Conservation (phyloP, 1,140 invertebrate genomes). For the Drusus annulatus region DNA sequence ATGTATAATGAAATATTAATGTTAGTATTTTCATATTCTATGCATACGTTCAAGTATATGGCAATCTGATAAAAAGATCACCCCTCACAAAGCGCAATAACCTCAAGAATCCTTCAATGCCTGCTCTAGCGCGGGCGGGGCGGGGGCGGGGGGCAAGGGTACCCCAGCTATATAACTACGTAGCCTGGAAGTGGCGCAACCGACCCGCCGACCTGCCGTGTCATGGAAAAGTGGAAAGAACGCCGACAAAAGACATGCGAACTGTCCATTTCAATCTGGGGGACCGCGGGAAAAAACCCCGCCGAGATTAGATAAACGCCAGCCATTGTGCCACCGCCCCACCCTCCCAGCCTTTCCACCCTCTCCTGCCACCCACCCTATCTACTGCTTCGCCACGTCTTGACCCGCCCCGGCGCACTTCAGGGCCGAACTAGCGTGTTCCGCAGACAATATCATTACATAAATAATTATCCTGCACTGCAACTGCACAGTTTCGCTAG, state of each 20-base stretch:
- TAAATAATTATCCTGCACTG: too few relatives aligned
- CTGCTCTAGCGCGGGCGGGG: too few relatives aligned
- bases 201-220: not conserved
- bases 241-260: conserved; percentile 58
- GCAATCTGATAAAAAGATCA: too few relatives aligned
- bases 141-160: too few relatives aligned
- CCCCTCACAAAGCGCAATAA: too few relatives aligned
- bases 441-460: too few relatives aligned
- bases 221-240: conserved; percentile 14
- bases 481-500: too few relatives aligned
- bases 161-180: too few relatives aligned
- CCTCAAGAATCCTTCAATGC: too few relatives aligned
- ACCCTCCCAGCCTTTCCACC: conserved; percentile 5
- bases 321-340: conserved; percentile 27
- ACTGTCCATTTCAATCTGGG: conserved; percentile 59
- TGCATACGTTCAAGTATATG: too few relatives aligned
- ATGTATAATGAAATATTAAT: too few relatives aligned
- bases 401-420: not conserved
- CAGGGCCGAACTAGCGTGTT: not conserved
- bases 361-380: not conserved
- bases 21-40: too few relatives aligned
- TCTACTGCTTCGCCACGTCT: not conserved
- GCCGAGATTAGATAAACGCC: conserved; percentile 57
- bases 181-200: conserved; percentile 24
- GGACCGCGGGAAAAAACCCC: conserved; percentile 47